Evolutionary conservation across 1,140 invertebrate genomes (phyloP), one percentile per base, ranked within the genome.

Genomic region (Drosophila nannoptera): DNA sequence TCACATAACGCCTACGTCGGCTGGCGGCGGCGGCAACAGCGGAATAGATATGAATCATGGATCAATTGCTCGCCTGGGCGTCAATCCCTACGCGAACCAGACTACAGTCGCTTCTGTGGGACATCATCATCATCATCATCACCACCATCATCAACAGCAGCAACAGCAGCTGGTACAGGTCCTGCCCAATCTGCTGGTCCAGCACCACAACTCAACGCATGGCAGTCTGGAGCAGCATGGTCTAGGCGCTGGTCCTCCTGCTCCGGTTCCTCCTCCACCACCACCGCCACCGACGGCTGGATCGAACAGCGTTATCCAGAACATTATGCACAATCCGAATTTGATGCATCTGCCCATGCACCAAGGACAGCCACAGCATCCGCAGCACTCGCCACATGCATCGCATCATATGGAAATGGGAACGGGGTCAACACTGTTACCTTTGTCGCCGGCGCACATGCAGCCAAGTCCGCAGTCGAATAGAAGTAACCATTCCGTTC

Each of bases 261-360:
- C 67, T 14, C 52, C 70, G 4, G 14, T 36, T 5, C 50, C 60
- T 6, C 59, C 62, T 7, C 38, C 43, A 5, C 43, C 43, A 22
- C 16, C 55, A 36, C 40, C 65, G 6, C 11, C 65, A 4, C 14
- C 46, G 11, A n/a, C 40, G 14, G 11, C 40, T 14, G 40, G n/a
- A 43, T 58, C 50, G 31, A 76, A 66, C 46, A 76, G 73, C 42
- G 74, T 80, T 16, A 80, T 80, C 50, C 77, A 80, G 2, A 88
- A 78, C 14, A 71, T 87, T 1, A 78, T 88, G 71, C 82, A 87
- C 55, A 88, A 87, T 66, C 76, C 86, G 11, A 88, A 88, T 73
- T 56, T 83, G 8, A 89, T 89, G 84, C 87, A 89, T 56, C 56
- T 89, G 40, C 67, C 78, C 6, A 62, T 73, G 67, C 77, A 77